phyloP scores from a whole-genome alignment of 2,797 vertebrate genomes.

The Potorous gilbertii region DNA sequence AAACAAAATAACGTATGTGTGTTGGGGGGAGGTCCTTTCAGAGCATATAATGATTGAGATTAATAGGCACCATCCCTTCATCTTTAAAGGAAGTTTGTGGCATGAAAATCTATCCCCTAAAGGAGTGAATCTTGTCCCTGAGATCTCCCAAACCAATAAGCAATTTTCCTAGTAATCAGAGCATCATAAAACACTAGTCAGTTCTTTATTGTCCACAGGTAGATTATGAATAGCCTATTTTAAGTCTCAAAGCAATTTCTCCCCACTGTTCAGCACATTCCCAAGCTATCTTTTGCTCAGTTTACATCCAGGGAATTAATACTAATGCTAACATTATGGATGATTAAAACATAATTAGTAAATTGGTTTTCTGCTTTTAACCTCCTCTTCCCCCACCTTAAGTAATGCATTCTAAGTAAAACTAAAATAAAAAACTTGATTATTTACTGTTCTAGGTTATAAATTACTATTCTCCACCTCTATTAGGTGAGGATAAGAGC shows the following conservation, averaged over 20 bases:
- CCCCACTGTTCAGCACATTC: background rate
- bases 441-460: too few relatives aligned
- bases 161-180: background rate
- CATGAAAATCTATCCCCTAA: background rate
- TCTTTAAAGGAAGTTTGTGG: conserved; percentile 30
- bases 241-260: background rate
- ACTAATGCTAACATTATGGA: background rate
- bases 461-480: background rate
- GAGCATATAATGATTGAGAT: conserved; percentile 50
- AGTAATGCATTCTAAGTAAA: background rate
- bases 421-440: conserved; percentile 9
- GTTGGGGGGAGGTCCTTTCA: background rate
- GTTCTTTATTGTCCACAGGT: background rate
- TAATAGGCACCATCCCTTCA: conserved; percentile 14
- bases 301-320: background rate
- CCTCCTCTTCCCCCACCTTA: background rate
- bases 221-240: background rate
- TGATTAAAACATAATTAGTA: background rate
- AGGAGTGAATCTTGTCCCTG: background rate
- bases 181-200: background rate
- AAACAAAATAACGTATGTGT: background rate
- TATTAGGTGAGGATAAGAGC: background rate
- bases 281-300: background rate
- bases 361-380: background rate
- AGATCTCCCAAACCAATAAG: background rate